phyloP scores from a whole-genome alignment of 2,113 vertebrate genomes.

The Stictonetta naevosa region DNA sequence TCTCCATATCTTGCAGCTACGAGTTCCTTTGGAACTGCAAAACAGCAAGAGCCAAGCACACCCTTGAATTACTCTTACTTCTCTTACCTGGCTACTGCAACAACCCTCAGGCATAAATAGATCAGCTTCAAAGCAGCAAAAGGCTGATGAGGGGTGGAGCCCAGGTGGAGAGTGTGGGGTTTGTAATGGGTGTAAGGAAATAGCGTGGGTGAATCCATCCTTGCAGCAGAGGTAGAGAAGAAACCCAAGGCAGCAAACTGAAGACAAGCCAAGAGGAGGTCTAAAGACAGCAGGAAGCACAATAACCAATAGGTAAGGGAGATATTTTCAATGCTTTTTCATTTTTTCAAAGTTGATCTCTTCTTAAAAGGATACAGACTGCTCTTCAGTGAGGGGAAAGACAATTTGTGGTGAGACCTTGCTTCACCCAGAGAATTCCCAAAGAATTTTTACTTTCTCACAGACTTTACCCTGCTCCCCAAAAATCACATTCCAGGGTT shows the following conservation, averaged over 20 bases:
- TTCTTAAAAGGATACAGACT: not conserved
- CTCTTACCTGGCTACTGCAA: not conserved
- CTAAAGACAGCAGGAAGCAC: not conserved
- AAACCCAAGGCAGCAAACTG: not conserved
- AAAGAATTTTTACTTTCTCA: not conserved
- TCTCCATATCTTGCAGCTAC: rapidly evolving
- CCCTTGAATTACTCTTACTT: not conserved
- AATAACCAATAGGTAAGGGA: not conserved
- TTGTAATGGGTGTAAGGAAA: not conserved
- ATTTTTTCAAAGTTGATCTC: not conserved
- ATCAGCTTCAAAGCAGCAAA: not conserved
- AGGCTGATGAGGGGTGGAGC: not conserved
- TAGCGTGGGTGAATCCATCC: not conserved
- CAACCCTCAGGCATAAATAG: not conserved
- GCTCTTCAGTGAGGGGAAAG: not conserved
- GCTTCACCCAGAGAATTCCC: not conserved
- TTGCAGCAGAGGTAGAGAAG: not conserved
- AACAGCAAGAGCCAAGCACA: not conserved
- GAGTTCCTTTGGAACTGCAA: not conserved
- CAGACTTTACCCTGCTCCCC: not conserved
- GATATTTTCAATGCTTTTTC: not conserved
- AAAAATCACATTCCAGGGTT: not conserved
- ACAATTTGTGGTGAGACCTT: not conserved
- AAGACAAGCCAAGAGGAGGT: not conserved
- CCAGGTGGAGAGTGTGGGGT: not conserved